phyloP scores from a whole-genome alignment of 2,797 vertebrate species.

The Apogon hyalosoma region DNA sequence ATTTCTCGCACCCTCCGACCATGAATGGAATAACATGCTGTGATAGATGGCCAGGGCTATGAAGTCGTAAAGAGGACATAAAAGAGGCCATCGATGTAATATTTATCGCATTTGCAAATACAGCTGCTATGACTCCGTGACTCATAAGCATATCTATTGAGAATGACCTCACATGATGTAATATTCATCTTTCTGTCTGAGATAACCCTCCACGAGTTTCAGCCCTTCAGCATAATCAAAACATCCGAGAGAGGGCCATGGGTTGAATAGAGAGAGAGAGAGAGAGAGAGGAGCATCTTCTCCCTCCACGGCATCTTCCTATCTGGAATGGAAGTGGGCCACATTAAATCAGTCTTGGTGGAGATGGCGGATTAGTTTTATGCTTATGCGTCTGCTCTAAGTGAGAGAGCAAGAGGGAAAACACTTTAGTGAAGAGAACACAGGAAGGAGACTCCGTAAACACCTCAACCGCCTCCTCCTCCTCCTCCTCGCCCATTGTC shows the following conservation, averaged over 20 bases:
- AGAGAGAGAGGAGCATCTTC: slow-evolving; percentile 23
- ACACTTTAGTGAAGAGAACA: slow-evolving; percentile 55
- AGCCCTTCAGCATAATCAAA: slow-evolving; percentile 42
- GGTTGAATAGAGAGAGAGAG: slow-evolving; percentile 11
- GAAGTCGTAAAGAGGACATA: slow-evolving; percentile 58
- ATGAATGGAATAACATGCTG: slow-evolving; percentile 38
- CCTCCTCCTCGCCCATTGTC: slow-evolving; percentile 64
- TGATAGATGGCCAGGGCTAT: slow-evolving; percentile 49
- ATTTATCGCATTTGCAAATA: slow-evolving; percentile 64
- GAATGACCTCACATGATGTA: slow-evolving; percentile 54
- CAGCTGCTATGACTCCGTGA: slow-evolving; percentile 33
- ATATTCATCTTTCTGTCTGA: slow-evolving; percentile 57
- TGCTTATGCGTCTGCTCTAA: slow-evolving; percentile 60
- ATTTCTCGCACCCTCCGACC: slow-evolving; percentile 13
- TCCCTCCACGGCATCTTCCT: slow-evolving; percentile 38
- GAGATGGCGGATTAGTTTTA: slow-evolving; percentile 65
- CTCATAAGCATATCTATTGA: slow-evolving; percentile 46
- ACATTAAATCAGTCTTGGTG: slow-evolving; percentile 64
- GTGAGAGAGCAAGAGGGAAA: slow-evolving; percentile 61
- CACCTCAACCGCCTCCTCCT: slow-evolving; percentile 57
- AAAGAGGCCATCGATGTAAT: slow-evolving; percentile 57
- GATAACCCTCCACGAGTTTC: slow-evolving; percentile 35
- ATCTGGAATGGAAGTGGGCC: slow-evolving; percentile 64
- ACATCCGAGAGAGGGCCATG: slow-evolving; percentile 35
- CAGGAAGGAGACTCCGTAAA: slow-evolving; percentile 73